Conservation (phyloP, 2,113 vertebrate genomes). For the Notiomystis cincta region DNA sequence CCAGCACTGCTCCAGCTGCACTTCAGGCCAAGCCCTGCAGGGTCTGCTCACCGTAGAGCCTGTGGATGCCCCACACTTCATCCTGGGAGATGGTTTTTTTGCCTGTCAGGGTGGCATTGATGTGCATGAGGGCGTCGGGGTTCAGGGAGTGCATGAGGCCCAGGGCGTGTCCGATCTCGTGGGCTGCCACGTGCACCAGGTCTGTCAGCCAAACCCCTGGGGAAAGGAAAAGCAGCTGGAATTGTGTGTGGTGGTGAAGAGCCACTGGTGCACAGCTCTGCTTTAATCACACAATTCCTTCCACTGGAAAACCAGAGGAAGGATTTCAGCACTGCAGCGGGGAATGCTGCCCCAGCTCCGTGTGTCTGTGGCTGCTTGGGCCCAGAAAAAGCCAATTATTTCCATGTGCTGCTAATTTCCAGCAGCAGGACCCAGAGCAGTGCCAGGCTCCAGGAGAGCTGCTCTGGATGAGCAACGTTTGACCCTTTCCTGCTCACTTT, state of each 20-base stretch:
- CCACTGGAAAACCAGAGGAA: not conserved
- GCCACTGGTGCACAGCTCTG: fast-evolving
- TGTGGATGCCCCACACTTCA: slow-evolving; percentile 92
- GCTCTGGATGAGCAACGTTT: fast-evolving
- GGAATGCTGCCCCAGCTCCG: not conserved
- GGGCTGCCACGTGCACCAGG: slow-evolving; percentile 91
- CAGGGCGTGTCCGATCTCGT: slow-evolving; percentile 91
- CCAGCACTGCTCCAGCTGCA: too few species aligned
- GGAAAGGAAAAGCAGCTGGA: fast-evolving
- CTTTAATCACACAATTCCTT: fast-evolving
- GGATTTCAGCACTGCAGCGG: fast-evolving
- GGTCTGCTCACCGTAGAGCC: slow-evolving; percentile 84
- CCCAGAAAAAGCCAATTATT: not conserved
- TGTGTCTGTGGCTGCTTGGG: not conserved
- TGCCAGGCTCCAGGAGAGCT: not conserved
- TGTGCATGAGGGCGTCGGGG: slow-evolving; percentile 88
- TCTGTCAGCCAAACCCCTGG: slow-evolving; percentile 95
- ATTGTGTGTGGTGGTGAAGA: fast-evolving
- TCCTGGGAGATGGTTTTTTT: slow-evolving; percentile 90
- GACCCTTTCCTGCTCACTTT: not conserved
- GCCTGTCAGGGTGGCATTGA: slow-evolving; percentile 91
- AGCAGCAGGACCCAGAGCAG: not conserved
- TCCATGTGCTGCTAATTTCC: not conserved
- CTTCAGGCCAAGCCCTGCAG: fast-evolving
- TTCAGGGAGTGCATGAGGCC: slow-evolving; percentile 96